These are phyloP conservation scores for Sinocyclocheilus anshuiensis DNA, from an alignment of 2,113 vertebrate species.

Conservation along the genomic window DNA sequence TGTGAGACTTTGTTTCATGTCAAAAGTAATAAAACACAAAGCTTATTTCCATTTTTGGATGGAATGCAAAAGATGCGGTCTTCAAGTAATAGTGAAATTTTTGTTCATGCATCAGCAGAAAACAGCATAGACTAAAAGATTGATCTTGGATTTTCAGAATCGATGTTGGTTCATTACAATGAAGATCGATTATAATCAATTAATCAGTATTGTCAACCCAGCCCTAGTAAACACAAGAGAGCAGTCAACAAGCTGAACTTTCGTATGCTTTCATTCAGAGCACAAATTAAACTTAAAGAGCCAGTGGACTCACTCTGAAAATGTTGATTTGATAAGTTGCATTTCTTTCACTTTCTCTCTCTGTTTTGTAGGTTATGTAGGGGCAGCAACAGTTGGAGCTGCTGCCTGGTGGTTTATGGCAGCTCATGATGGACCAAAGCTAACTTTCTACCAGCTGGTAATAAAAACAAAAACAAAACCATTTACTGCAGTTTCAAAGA, in stretches of 20 bases:
- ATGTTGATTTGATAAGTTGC: not conserved
- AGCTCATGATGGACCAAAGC: constrained; percentile 77
- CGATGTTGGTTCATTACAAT: not conserved
- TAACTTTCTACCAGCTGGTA: constrained; percentile 79
- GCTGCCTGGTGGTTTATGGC: constrained; percentile 84
- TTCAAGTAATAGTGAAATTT: not conserved
- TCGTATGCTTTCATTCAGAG: not conserved
- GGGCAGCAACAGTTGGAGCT: constrained; percentile 78
- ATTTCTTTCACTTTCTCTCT: constrained; percentile 1
- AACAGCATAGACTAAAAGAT: not conserved
- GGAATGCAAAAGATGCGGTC: no score
- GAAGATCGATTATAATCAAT: not conserved
- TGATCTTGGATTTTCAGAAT: not conserved
- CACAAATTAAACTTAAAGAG: not conserved
- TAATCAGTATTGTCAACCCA: not conserved
- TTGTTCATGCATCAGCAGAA: not conserved
- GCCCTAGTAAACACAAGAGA: not conserved
- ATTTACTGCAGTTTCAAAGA: not conserved
- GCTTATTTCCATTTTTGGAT: not conserved
- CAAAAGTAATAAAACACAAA: no score
- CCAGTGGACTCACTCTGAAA: not conserved
- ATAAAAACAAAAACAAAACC: constrained; percentile 5
- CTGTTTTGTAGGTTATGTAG: constrained; percentile 75
- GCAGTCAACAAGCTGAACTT: not conserved
- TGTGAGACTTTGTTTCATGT: no score